Conservation (phyloP, 2,113 vertebrate species). For the Sciurus niger region DNA sequence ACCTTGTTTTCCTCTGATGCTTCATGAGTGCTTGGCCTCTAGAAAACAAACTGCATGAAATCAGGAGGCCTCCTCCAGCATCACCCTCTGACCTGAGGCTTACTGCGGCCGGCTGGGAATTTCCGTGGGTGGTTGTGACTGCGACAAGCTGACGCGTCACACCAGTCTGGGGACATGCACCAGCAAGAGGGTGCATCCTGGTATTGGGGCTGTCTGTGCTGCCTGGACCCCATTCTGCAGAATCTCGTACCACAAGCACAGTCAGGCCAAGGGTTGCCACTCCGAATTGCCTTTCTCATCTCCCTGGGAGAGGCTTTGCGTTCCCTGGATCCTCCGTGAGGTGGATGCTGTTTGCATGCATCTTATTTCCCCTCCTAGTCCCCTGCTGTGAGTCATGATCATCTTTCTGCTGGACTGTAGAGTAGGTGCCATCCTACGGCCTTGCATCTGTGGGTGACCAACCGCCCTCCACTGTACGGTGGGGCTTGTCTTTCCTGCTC, state of each 20-base stretch:
- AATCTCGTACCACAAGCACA: background rate
- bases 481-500: background rate
- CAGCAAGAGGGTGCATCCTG: too few species aligned
- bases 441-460: rapidly evolving
- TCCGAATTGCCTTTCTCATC: too few species aligned
- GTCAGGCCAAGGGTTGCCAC: too few species aligned
- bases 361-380: too few species aligned
- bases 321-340: background rate
- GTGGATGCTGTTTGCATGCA: too few species aligned
- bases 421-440: rapidly evolving
- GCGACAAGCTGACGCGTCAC: background rate
- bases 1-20: background rate
- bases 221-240: too few species aligned
- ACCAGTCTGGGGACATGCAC: too few species aligned
- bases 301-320: too few species aligned
- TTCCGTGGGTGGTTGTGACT: too few species aligned
- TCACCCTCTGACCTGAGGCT: background rate
- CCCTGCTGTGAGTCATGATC: background rate
- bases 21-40: background rate
- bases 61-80: background rate
- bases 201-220: too few species aligned
- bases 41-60: background rate
- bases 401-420: background rate
- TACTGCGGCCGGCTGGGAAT: rapidly evolving
- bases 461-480: too few species aligned